Evolutionary conservation across 2,888 invertebrate species (phyloP), one percentile per base, ranked within the genome.

Genomic region (Parnassius apollo): DNA sequence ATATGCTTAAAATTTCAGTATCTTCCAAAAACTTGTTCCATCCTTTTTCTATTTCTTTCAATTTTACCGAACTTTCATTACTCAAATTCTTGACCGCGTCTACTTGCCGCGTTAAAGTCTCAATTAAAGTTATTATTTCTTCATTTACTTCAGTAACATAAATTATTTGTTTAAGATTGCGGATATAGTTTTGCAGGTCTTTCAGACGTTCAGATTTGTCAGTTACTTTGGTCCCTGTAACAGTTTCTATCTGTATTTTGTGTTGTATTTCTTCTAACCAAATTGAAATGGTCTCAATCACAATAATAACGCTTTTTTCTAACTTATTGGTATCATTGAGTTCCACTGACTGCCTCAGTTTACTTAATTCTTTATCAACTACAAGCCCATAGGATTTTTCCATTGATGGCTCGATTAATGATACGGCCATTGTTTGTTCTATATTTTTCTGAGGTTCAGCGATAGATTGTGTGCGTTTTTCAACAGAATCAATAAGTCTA

Each of bases 211-310:
- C 82, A 49, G 75, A 76, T 68, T 88, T 84, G 69, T 86, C 76
- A 4, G 71, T 69, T 12, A 78, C 63, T 67, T 73, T 81, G 9
- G 69, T 67, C 52, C 83, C 83, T 53, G 78, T 71, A 9, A 80
- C 66, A 61, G 84, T 83, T 66, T 86, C 80, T 71, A 75, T 81
- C 65, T 88, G 95, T 55, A 96, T 95, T 72, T 94, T 94, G 71
- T 96, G 96, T 78, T 96, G 96, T 65, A 97, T 96, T 42, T 95
- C 96, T 86, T 97, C 96, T 52, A 97, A 81, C 96, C 97, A 97
- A 12, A 95, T 95, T 0, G 96, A 96, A 51, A 97, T 95, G 0
- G 95, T 95, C 82, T 97, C 96, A 55, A 97, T 95, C 0, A 96
- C 94, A 25, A 95, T 94, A 10, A 96, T 93, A 11, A 96, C 92